Base-by-base conservation (phyloP, 2,888 invertebrate genomes). In the Abrostola triplasia region DNA sequence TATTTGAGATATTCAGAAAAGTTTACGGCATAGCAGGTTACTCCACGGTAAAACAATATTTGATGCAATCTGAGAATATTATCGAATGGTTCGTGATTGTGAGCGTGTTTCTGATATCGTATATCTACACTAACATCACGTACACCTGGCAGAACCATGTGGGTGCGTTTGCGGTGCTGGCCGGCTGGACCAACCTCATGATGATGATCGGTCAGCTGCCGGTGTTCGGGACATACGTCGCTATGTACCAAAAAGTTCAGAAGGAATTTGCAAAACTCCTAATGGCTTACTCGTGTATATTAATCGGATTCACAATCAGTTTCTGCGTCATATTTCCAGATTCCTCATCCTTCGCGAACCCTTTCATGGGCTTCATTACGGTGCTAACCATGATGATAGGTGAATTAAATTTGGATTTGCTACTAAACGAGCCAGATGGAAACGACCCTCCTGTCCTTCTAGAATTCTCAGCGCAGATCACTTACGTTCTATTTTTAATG, bases 381-480 rank as follows among this genome's bases (percentile, higher is more conserved):
- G 97, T 98, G 5, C 88, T 98, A 65, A 98, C 97, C 0, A 98
- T 98, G 98, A 98, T 98, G 98, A 98, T 97, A 7, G 98, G 98
- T 0, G 98, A 98, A 88, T 92, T 98, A 78, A 97, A 97, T 85
- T 95, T 98, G 68, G 97, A 97, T 84, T 94, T 97, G 60, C 88
- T 97, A 52, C 95, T 97, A 53, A 97, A 97, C 79, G 97, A 97
- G 83, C 96, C 96, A n/a, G 96, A 96, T 80, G 97, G 96, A 6
- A 96, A 97, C 81, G 97, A 97, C 91, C 97, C 97, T 0, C 97
- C 97, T 0, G 96, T 97, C 73, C 90, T 97, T 36, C 90, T 98
- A 42, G 97, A 97, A 88, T 96, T 97, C 64, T 97, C 97, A 70
- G 97, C 97, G 0, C 97, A 98, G 90, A 96, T 98, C 55, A 97